A percentile compares a stretch with the other conserved stretches of the same genome.
These are phyloP conservation scores for Acinonyx jubatus DNA, from an alignment of 2,113 vertebrate species.

Conservation along the genomic window DNA sequence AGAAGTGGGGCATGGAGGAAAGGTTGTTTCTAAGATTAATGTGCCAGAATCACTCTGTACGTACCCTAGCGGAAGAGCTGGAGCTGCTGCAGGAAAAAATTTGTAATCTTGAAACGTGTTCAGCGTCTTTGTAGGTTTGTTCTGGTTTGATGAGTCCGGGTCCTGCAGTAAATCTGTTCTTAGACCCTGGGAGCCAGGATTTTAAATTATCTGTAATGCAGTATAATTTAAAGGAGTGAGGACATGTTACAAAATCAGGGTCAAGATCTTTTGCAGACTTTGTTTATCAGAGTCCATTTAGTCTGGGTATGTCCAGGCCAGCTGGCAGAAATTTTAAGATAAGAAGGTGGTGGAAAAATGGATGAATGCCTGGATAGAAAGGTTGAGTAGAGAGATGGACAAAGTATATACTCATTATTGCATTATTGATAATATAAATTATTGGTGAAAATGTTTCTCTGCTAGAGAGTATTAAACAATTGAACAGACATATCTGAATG, in stretches of 20 bases:
- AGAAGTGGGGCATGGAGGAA: background rate
- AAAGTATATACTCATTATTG: background rate
- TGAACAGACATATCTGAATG: background rate
- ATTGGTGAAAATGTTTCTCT: background rate
- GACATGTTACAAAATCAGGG: constrained; percentile 14
- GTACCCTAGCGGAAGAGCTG: background rate
- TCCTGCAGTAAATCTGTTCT: constrained; percentile 65
- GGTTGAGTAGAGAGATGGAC: background rate
- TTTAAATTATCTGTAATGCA: constrained; percentile 41
- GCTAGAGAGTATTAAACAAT: background rate
- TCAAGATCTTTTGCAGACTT: constrained; percentile 43
- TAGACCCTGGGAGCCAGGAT: background rate
- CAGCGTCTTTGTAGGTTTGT: constrained; percentile 6
- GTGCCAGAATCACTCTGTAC: background rate
- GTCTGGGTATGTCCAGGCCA: background rate
- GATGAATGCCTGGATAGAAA: background rate
- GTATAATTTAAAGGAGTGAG: constrained; percentile 29
- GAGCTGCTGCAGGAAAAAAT: background rate
- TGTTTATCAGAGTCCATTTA: background rate
- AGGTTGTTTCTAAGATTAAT: constrained; percentile 51
- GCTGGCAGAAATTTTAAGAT: constrained; percentile 29
- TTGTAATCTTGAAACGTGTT: constrained; percentile 45
- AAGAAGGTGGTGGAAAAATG: background rate
- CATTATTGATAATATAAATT: background rate
- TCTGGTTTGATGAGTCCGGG: constrained; percentile 56